These are phyloP conservation scores for Bombus vancouverensis DNA, from an alignment of 1,140 invertebrate species.

Conservation along the genomic window DNA sequence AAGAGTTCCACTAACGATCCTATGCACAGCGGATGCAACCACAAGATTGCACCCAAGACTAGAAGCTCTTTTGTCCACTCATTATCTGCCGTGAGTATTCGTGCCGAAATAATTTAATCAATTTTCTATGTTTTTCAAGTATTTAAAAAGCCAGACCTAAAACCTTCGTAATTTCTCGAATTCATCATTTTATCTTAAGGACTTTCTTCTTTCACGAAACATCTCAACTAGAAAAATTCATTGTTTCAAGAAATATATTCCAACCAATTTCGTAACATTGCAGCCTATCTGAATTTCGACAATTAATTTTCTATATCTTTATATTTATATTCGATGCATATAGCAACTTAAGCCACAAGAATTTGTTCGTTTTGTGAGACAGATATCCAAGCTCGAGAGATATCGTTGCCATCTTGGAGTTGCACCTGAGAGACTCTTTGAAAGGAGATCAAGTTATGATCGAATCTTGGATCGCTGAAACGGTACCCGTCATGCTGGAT, in stretches of 20 bases:
- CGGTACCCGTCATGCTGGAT: conserved; percentile 70
- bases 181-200: neutral
- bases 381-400: conserved; percentile 70
- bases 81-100: conserved; percentile 71
- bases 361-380: neutral
- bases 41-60: conserved; percentile 79
- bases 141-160: too few species aligned
- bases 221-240: neutral
- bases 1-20: conserved; percentile 73
- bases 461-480: conserved; percentile 72
- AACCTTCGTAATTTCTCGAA: too few species aligned
- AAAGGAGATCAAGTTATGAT: conserved; percentile 57
- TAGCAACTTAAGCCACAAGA: neutral
- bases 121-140: neutral
- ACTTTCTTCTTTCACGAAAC: too few species aligned
- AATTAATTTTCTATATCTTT: neutral
- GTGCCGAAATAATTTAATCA: neutral
- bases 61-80: conserved; percentile 72
- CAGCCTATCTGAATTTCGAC: neutral
- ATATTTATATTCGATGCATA: neutral
- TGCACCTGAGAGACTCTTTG: conserved; percentile 73
- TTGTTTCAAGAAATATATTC: neutral
- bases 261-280: neutral
- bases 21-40: conserved; percentile 74
- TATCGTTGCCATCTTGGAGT: conserved; percentile 69